phyloP scores from a whole-genome alignment of 2,797 vertebrate species.

The Phylloscopus collybita region DNA sequence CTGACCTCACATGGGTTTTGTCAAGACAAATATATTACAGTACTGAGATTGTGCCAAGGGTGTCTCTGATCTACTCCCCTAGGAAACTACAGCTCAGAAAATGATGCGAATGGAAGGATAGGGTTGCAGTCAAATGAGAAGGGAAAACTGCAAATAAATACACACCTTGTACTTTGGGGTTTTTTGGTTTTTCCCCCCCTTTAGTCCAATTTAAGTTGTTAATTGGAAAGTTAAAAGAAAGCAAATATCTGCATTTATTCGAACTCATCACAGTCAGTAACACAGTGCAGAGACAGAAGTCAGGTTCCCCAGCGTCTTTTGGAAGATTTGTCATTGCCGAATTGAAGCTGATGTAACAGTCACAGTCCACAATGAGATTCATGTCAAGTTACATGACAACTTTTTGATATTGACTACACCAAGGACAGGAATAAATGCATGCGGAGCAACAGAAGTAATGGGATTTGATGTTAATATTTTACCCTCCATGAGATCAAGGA shows the following conservation, averaged over 20 bases:
- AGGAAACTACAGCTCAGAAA: background rate
- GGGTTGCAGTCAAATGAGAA: background rate
- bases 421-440: background rate
- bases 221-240: background rate
- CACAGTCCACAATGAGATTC: background rate
- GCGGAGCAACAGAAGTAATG: background rate
- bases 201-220: background rate
- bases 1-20: background rate
- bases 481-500: background rate
- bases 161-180: rapidly evolving
- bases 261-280: background rate
- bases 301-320: background rate
- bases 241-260: background rate
- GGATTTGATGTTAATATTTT: background rate
- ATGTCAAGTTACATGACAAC: background rate
- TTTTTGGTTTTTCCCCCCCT: rapidly evolving
- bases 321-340: background rate
- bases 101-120: background rate
- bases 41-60: background rate
- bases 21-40: background rate
- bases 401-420: background rate
- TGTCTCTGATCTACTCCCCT: background rate
- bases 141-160: background rate
- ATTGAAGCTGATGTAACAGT: background rate
- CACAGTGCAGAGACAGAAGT: background rate